Evolutionary conservation across 1,140 invertebrate genomes (phyloP), one percentile per base, ranked within the genome.

Genomic region (Drosophila lini): DNA sequence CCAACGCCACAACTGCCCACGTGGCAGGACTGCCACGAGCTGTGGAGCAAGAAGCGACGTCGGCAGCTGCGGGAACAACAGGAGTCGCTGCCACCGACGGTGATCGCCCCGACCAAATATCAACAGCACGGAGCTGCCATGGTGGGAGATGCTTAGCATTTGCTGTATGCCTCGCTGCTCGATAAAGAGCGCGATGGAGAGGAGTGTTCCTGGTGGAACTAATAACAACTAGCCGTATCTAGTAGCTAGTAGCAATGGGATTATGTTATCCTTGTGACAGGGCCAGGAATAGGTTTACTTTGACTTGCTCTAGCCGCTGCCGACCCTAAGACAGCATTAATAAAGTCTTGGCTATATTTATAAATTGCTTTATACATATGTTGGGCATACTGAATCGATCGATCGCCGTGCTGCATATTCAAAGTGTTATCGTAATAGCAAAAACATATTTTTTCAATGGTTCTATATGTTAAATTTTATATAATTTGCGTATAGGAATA

Each of bases 21-120:
- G 31, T 97, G 97, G 95, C 98, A 99, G 94, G 99, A 99, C 93
- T 99, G 99, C 93, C 99, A 99, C 93, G 99, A 99, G 93, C 94
- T 99, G 83, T 99, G 98, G 98, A 98, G 97, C 80, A 99, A 99
- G 93, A 97, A 97, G 91, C 94, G 97, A 40, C 94, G 97, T 81
- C 93, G 95, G 15, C 97, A 97, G 91, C 93, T 97, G 78, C 93
- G 96, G 36, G 96, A 97, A 84, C 96, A 97, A 58, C 83, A 88
- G 69, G 83, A 88, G 36, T 79, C 76, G 34, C 48, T 88, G 53
- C 84, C 83, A 22, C 53, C 83, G 48, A 81, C 80, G 55, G 80
- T 88, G 28, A 83, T 89, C 70, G 58, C 80, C 48, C 62, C 83
- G 67, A 71, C 83, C 62, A 88, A 89, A 75, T 89, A 89, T 83